phyloP scores from a whole-genome alignment of 2,113 vertebrate species.

The Carassius auratus region DNA sequence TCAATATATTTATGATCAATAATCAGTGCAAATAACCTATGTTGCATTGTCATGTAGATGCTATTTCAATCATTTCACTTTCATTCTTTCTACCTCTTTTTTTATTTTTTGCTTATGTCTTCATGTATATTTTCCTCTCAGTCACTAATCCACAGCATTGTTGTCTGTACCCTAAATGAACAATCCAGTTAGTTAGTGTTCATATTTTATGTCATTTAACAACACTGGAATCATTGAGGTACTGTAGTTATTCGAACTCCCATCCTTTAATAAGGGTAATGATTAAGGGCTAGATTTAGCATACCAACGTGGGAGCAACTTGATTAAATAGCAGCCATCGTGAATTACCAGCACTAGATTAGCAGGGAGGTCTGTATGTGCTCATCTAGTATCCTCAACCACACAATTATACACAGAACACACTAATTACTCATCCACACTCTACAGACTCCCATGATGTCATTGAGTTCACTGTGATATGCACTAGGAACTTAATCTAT shows the following conservation, averaged over 20 bases:
- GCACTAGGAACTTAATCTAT: not conserved
- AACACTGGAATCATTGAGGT: conserved; percentile 23
- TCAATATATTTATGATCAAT: too few relatives aligned
- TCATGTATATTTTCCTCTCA: not conserved
- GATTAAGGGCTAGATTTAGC: conserved; percentile 50
- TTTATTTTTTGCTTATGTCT: not conserved
- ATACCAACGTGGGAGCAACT: conserved; percentile 28
- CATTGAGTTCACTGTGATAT: not conserved
- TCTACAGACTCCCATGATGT: not conserved
- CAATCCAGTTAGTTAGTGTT: not conserved
- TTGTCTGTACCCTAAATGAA: not conserved
- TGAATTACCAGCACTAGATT: conserved; percentile 43
- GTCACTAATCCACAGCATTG: not conserved
- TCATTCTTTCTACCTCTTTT: not conserved
- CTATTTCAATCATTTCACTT: not conserved
- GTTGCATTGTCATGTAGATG: not conserved
- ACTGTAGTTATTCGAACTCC: conserved; percentile 35
- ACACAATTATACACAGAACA: conserved; percentile 34
- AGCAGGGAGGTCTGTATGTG: conserved; percentile 35
- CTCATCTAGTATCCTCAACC: conserved; percentile 12
- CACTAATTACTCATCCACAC: conserved; percentile 31
- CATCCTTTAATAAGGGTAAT: conserved; percentile 44
- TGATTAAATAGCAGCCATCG: conserved; percentile 46
- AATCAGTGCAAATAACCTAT: too few relatives aligned
- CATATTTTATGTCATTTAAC: not conserved